A percentile compares a stretch with the other conserved stretches of the same genome.
These are phyloP conservation scores for Nesometra sesokonis DNA, from an alignment of 35 echinoderm and acorn worm species.

Conservation along the genomic window DNA sequence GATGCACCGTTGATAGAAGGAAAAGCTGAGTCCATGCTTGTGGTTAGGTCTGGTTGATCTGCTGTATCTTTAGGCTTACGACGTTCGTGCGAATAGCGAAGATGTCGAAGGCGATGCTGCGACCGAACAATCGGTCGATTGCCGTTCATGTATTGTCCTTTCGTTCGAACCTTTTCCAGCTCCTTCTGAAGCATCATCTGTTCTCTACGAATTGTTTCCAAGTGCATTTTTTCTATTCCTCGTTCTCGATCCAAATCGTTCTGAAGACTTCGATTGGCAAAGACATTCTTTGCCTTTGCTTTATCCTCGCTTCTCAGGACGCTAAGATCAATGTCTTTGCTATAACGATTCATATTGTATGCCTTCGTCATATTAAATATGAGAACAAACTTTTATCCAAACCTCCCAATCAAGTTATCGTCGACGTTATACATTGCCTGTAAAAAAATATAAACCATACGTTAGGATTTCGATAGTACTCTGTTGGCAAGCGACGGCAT, in stretches of 20 bases:
- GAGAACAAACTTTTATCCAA: too few species aligned
- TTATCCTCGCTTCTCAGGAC: slow-evolving; percentile 17
- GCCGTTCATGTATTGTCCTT: slow-evolving; percentile 48
- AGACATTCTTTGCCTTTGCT: slow-evolving; percentile 22
- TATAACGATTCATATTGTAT: background rate
- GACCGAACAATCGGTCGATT: background rate
- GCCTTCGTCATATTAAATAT: background rate
- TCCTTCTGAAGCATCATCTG: slow-evolving; percentile 70
- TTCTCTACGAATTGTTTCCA: slow-evolving; percentile 74
- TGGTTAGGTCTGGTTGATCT: background rate
- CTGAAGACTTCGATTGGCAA: slow-evolving; percentile 17
- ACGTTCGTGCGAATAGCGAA: background rate
- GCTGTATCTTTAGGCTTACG: background rate
- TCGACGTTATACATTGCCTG: too few species aligned
- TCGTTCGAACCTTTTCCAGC: slow-evolving; percentile 44
- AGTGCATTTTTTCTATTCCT: slow-evolving; percentile 65
- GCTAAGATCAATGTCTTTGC: background rate
- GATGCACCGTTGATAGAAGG: background rate
- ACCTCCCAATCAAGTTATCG: too few species aligned
- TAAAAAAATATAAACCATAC: too few species aligned
- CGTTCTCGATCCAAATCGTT: slow-evolving; percentile 43
- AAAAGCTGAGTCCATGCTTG: background rate
- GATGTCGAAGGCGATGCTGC: background rate
- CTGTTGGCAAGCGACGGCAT: too few species aligned
- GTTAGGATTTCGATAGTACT: too few species aligned